Evolutionary conservation across 1,140 invertebrate genomes (phyloP).

Genomic region (Trichogramma pretiosum): DNA sequence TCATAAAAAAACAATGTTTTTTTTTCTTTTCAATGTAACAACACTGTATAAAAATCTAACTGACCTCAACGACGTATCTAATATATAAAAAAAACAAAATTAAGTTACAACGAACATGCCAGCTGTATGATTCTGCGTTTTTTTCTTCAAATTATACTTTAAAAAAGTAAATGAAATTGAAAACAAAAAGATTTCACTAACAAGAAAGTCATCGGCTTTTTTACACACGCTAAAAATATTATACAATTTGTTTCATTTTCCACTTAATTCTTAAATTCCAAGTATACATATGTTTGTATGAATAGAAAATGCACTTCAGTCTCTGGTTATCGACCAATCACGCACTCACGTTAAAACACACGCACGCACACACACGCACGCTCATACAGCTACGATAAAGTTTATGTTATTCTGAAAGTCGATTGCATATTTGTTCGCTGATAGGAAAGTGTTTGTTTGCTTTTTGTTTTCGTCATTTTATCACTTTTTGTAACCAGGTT

Average conservation of each 20-base stretch:
- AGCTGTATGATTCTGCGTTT: slow-evolving; percentile 17
- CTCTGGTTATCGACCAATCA: neutral
- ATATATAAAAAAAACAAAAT: slow-evolving; percentile 30
- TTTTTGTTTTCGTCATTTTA: no score
- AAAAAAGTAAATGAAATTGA: no score
- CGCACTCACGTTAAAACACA: neutral
- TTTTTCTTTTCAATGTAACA: no score
- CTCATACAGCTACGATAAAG: no score
- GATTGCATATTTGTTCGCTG: slow-evolving; percentile 17
- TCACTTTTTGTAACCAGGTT: no score
- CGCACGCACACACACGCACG: no score
- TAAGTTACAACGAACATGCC: slow-evolving; percentile 4
- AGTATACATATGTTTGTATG: no score
- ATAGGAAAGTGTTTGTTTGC: no score
- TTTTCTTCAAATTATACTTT: no score
- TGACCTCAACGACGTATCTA: slow-evolving; percentile 31
- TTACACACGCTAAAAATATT: slow-evolving; percentile 1
- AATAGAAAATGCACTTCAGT: slow-evolving; percentile 11
- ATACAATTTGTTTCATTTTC: slow-evolving; percentile 1
- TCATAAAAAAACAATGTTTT: slow-evolving; percentile 18
- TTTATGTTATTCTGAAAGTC: no score
- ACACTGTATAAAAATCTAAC: slow-evolving; percentile 41
- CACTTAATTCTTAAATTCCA: neutral
- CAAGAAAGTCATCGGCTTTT: slow-evolving; percentile 3
- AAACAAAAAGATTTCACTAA: slow-evolving; percentile 17